A percentile compares a stretch with the other conserved stretches of the same genome.
Conservation (phyloP, 2,888 invertebrate genomes). For the Meliscaeva auricollis region DNA sequence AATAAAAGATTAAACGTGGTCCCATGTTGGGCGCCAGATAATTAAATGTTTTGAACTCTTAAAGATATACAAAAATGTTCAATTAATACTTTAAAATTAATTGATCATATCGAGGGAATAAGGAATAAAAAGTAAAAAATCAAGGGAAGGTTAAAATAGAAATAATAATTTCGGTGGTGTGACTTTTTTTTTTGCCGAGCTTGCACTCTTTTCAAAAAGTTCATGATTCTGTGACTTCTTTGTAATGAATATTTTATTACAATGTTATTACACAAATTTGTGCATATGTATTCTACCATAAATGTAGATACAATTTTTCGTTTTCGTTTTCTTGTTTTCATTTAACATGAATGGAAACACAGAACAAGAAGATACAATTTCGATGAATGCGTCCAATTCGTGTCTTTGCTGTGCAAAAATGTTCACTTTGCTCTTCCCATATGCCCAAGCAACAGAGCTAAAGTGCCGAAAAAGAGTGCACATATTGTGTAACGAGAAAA, state of each 20-base stretch:
- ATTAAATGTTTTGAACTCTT: too few relatives aligned
- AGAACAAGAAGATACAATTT: conserved; percentile 53
- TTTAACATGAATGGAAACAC: conserved; percentile 31
- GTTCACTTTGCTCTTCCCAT: neutral
- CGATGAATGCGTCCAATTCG: conserved; percentile 70
- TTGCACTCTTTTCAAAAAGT: neutral
- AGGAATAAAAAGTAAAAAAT: too few relatives aligned
- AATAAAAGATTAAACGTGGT: too few relatives aligned
- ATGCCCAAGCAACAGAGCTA: conserved; percentile 1
- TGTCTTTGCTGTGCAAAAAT: conserved; percentile 45
- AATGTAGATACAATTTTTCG: neutral
- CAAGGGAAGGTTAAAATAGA: too few relatives aligned
- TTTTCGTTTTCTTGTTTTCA: neutral
- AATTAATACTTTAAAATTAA: too few relatives aligned
- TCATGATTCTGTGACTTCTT: conserved; percentile 54
- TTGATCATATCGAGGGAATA: too few relatives aligned
- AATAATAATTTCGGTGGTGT: conserved; percentile 50
- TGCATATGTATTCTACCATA: neutral
- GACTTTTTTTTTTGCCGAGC: conserved; percentile 38
- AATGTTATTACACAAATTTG: conserved; percentile 14
- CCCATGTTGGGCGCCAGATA: too few relatives aligned
- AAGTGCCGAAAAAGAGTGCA: conserved; percentile 60
- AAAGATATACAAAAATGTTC: too few relatives aligned
- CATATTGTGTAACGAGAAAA: conserved; percentile 74
- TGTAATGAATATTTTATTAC: conserved; percentile 59